Evolutionary conservation across 2,797 vertebrate genomes (phyloP).

Genomic region (Centropyge bicolor): DNA sequence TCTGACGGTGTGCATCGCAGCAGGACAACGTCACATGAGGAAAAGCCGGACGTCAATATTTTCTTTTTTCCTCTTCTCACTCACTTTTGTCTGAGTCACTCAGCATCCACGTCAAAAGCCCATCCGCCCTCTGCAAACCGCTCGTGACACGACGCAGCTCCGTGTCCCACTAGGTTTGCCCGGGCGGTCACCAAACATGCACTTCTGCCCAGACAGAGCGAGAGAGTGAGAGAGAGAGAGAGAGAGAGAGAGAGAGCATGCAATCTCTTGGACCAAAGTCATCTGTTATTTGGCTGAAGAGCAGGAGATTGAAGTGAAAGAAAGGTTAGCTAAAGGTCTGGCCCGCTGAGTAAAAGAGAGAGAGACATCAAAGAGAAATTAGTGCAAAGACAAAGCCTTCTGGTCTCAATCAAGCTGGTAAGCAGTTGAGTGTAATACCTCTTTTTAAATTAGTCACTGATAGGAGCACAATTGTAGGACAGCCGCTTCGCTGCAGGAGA

Average conservation of each 20-base stretch:
- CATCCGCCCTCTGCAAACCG: constrained; percentile 22
- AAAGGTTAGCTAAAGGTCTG: constrained; percentile 64
- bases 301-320: constrained; percentile 17
- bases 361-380: constrained; percentile 63
- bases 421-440: constrained; percentile 76
- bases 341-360: constrained; percentile 34
- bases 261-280: constrained; percentile 33
- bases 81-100: constrained; percentile 55
- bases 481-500: constrained; percentile 64
- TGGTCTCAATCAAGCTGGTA: constrained; percentile 78
- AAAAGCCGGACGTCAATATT: constrained; percentile 51
- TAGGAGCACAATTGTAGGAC: constrained; percentile 73
- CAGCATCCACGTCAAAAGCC: constrained; percentile 37
- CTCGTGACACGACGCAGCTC: constrained; percentile 27
- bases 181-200: constrained; percentile 24
- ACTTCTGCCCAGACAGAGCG: too few species aligned
- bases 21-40: constrained; percentile 44
- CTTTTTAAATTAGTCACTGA: constrained; percentile 81
- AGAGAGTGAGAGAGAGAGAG: too few species aligned
- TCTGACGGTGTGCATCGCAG: constrained; percentile 68
- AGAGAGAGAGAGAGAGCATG: too few species aligned
- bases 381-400: constrained; percentile 66
- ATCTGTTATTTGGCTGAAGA: constrained; percentile 41
- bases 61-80: constrained; percentile 37
- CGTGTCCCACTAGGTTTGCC: constrained; percentile 15